phyloP scores from a whole-genome alignment of 1,140 invertebrate species.

The Lepidurus couesii region DNA sequence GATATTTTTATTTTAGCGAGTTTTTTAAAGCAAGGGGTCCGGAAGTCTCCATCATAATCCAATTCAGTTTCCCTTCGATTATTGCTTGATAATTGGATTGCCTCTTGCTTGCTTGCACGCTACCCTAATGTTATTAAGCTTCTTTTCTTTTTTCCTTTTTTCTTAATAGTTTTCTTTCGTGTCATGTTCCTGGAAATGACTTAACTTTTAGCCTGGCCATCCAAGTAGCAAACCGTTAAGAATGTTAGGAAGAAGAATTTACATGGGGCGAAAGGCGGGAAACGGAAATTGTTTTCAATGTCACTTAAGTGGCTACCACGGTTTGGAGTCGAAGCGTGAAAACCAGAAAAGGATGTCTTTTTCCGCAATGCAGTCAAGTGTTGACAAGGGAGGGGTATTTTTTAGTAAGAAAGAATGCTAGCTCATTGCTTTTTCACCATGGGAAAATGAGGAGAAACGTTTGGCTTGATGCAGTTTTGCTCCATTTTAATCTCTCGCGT shows the following conservation, averaged over 20 bases:
- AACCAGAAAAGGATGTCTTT: background rate
- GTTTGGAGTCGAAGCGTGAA: background rate
- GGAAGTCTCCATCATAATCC: background rate
- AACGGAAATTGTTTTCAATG: background rate
- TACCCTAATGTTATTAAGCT: background rate
- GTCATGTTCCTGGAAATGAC: background rate
- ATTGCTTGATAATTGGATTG: conserved; percentile 2
- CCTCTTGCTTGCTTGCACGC: conserved; percentile 1
- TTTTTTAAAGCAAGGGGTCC: background rate
- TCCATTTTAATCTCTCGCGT: too few species aligned
- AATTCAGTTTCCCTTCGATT: background rate
- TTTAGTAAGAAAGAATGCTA: background rate
- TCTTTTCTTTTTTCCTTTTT: background rate
- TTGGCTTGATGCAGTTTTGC: too few species aligned
- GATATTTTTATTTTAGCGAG: background rate
- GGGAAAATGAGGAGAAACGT: too few species aligned
- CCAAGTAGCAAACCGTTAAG: background rate
- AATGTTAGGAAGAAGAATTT: background rate
- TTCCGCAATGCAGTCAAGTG: background rate
- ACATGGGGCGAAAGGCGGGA: background rate
- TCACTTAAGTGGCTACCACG: background rate
- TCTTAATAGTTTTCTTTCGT: background rate
- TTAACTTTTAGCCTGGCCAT: background rate
- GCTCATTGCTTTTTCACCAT: background rate
- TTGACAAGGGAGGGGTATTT: background rate